These are phyloP conservation scores for Acrobasis repandana DNA, from an alignment of 2,888 invertebrate species.

Conservation along the genomic window DNA sequence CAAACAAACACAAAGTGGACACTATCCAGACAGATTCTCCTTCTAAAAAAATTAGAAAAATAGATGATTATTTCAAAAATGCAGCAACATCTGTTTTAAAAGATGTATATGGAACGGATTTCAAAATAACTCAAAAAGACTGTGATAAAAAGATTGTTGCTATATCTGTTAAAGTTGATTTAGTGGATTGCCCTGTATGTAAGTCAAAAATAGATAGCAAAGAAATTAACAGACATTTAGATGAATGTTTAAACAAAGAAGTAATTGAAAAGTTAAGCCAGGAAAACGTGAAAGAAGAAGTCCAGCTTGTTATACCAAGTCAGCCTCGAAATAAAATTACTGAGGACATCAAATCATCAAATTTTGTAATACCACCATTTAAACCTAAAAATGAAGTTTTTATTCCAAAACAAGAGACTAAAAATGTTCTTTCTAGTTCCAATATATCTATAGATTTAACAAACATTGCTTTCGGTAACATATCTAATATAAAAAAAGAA, in stretches of 20 bases:
- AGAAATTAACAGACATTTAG: conserved; percentile 70
- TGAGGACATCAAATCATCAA: conserved; percentile 7
- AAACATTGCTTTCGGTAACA: conserved; percentile 25
- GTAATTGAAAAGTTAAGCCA: conserved; percentile 52
- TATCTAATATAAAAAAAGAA: conserved; percentile 9
- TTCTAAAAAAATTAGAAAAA: conserved; percentile 64
- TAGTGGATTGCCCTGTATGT: conserved; percentile 79
- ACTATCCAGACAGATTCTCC: conserved; percentile 41
- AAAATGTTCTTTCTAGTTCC: conserved; percentile 4
- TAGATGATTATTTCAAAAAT: conserved; percentile 66
- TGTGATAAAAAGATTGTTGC: conserved; percentile 49
- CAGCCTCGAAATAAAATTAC: not conserved
- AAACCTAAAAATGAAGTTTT: conserved; percentile 1
- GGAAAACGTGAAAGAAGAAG: conserved; percentile 29
- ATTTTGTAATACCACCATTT: conserved; percentile 6
- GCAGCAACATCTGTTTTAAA: conserved; percentile 57
- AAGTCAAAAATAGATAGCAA: conserved; percentile 48
- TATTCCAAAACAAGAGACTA: conserved; percentile 7
- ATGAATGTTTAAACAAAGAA: conserved; percentile 72
- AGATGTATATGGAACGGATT: conserved; percentile 70
- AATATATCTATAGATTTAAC: conserved; percentile 27
- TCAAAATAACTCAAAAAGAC: conserved; percentile 48
- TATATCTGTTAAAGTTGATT: conserved; percentile 35
- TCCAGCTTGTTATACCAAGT: conserved; percentile 15
- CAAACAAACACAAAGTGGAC: conserved; percentile 46